These are phyloP conservation scores for Philonicus albiceps DNA, from an alignment of 2,888 invertebrate species.

Conservation along the genomic window DNA sequence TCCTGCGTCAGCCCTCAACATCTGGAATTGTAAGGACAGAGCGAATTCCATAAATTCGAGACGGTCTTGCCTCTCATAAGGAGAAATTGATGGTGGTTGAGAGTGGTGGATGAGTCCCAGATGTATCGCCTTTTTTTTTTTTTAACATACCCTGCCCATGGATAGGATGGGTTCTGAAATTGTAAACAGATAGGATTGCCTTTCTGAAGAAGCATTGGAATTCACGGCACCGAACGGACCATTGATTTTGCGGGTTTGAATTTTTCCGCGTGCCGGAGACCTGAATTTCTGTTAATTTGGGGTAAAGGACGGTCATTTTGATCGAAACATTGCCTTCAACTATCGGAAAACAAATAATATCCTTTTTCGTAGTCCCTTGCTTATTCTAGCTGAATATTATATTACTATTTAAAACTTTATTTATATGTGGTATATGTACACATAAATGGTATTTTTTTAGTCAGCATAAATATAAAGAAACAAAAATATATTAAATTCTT, in stretches of 20 bases:
- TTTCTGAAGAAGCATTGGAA: neutral
- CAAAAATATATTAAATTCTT: too few relatives aligned
- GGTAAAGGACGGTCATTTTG: neutral
- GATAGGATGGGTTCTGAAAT: neutral
- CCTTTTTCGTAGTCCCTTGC: neutral
- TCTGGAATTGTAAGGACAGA: conserved; percentile 15
- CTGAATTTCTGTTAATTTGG: conserved; percentile 16
- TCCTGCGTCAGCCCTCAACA: conserved; percentile 35
- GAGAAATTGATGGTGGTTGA: neutral
- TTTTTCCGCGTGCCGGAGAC: neutral
- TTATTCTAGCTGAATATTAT: neutral
- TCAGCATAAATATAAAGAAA: neutral
- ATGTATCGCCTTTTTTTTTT: neutral
- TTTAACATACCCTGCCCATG: neutral
- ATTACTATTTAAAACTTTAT: neutral
- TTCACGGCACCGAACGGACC: conserved; percentile 16
- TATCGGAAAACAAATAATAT: neutral
- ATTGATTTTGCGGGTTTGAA: conserved; percentile 27
- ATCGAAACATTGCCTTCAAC: neutral
- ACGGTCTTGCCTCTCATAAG: neutral
- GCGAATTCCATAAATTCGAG: conserved; percentile 29
- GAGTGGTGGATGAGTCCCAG: neutral
- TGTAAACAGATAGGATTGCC: neutral
- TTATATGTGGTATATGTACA: neutral
- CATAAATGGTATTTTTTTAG: too few relatives aligned